Base-by-base conservation (phyloP, 1,140 invertebrate genomes). In the Eriocheir sinensis region DNA sequence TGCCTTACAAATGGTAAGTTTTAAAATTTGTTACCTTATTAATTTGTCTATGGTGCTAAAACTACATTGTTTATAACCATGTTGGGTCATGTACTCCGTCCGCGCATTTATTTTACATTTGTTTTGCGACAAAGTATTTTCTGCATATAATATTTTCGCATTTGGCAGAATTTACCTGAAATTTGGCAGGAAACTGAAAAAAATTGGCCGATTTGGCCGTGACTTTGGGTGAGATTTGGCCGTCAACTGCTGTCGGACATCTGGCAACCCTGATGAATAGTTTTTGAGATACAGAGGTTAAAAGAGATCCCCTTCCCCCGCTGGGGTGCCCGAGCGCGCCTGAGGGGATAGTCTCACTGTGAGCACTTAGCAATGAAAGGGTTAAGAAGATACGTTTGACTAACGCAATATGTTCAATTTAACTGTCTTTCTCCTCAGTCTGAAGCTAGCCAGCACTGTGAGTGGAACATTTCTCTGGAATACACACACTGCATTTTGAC, bases 211-310 rank as follows among this genome's bases (percentile, higher is more conserved):
- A 44, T 89, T 89, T 89, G 88, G 88, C 2, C 88, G 88, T 85
- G 4, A 27, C 8, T 38, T 60, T 9, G n/a, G 83, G 83, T 21
- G 30, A 34, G 34, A 38, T 34, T 27, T 86, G 15, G 83, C 83
- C 83, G 83, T 86, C 32, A 41, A 86, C 83, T 86, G 0, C 21
- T 89, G 34, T 30, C 81, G 36, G 34, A 21, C 88, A 44, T 30
- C 88, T 89, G 88, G 88, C 38, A 89, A 89, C 41, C 86, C 86
- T 89, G 83, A 8, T 48, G n/a, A n/a, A n/a, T n/a, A n/a, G n/a
- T n/a, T n/a, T n/a, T n/a, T n/a, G n/a, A n/a, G n/a, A n/a, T n/a
- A n/a, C n/a, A n/a, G n/a, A n/a, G n/a, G n/a, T n/a, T n/a, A n/a
- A n/a, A n/a, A n/a, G n/a, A n/a, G n/a, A n/a, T n/a, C n/a, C n/a